Evolutionary conservation across 2,888 invertebrate species (phyloP).

Genomic region (Meta bourneti): DNA sequence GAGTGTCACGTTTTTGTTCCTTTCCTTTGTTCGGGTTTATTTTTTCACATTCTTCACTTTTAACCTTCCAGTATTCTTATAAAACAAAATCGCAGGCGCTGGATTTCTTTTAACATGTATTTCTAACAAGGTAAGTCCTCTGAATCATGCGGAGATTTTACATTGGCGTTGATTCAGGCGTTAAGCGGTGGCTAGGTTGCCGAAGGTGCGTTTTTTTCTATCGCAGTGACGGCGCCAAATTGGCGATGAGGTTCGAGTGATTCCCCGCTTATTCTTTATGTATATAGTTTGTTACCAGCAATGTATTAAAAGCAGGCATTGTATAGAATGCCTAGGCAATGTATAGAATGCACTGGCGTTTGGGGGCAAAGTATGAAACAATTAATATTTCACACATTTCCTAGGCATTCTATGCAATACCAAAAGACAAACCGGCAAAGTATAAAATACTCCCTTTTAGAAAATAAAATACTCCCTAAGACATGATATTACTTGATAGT

Average conservation of each 20-base stretch:
- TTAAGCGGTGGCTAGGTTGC: slow-evolving; percentile 42
- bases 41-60: neutral
- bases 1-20: neutral
- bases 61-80: slow-evolving; percentile 9
- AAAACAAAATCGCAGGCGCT: slow-evolving; percentile 28
- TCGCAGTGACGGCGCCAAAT: neutral
- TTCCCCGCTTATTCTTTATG: neutral
- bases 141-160: slow-evolving; percentile 47
- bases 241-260: neutral
- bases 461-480: too few species aligned
- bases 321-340: too few species aligned
- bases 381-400: too few species aligned
- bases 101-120: slow-evolving; percentile 54
- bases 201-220: slow-evolving; percentile 3
- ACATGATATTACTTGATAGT: too few species aligned
- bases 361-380: too few species aligned
- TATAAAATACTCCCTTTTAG: too few species aligned
- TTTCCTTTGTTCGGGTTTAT: neutral
- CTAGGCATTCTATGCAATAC: too few species aligned
- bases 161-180: slow-evolving; percentile 68
- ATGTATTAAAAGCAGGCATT: too few species aligned
- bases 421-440: too few species aligned
- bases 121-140: slow-evolving; percentile 51
- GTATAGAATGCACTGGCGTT: too few species aligned
- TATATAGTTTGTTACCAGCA: too few species aligned